Percentiles rank a stretch among this genome's conserved stretches.
These are phyloP conservation scores for Iselma pallidipennis DNA, from an alignment of 2,888 invertebrate genomes.

Conservation along the genomic window DNA sequence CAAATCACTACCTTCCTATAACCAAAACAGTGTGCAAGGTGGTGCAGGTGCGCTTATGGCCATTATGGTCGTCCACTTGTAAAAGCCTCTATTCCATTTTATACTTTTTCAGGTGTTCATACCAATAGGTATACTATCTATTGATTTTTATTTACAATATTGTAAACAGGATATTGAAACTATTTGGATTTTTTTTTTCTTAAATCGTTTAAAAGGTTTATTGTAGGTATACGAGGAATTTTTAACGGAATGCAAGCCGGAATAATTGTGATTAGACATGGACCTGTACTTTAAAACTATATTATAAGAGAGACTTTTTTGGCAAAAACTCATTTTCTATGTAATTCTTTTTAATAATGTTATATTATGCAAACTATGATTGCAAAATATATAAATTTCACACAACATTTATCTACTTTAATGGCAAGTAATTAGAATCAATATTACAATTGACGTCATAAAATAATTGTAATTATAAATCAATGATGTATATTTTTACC, in stretches of 20 bases:
- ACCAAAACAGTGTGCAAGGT: constrained; percentile 24
- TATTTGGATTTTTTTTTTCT: neutral
- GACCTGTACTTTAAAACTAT: neutral
- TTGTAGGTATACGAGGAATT: neutral
- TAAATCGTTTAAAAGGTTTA: neutral
- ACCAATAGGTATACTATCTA: too few relatives aligned
- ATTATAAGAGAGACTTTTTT: too few relatives aligned
- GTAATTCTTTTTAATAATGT: too few relatives aligned
- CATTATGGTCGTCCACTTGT: constrained; percentile 26
- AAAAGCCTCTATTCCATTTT: constrained; percentile 22
- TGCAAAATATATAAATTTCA: neutral
- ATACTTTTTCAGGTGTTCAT: constrained; percentile 24
- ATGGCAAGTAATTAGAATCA: neutral
- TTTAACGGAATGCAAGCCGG: neutral
- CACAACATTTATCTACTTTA: too few relatives aligned
- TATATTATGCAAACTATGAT: neutral
- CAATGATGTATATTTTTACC: neutral
- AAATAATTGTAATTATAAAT: neutral
- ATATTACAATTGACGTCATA: neutral
- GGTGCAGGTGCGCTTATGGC: constrained; percentile 46
- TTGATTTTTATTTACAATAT: neutral
- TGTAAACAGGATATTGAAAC: neutral
- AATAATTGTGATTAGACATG: neutral
- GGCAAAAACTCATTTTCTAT: too few relatives aligned
- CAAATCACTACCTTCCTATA: constrained; percentile 30